Base-by-base conservation (phyloP, 2,888 invertebrate species). In the Hanleya hanleyi region DNA sequence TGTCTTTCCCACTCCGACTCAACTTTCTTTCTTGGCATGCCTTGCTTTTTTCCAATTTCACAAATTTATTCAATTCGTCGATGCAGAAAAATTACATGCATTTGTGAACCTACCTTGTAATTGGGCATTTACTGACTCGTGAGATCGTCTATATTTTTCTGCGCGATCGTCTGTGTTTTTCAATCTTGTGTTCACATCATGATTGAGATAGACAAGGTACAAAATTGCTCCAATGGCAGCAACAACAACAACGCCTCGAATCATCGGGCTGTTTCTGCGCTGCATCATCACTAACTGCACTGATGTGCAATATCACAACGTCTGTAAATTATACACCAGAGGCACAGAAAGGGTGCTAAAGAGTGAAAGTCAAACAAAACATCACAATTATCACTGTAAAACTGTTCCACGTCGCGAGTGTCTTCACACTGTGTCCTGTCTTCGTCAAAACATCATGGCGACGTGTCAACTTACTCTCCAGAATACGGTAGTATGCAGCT, bases 61-160 rank as follows among this genome's bases (percentile, higher is more conserved):
- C n/a, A n/a, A n/a, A n/a, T n/a, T n/a, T n/a, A n/a, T n/a, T n/a
- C n/a, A n/a, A n/a, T n/a, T n/a, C n/a, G n/a, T n/a, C n/a, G n/a
- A n/a, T n/a, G n/a, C n/a, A n/a, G n/a, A n/a, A n/a, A n/a, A n/a
- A n/a, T n/a, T n/a, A n/a, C n/a, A n/a, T n/a, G n/a, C n/a, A n/a
- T n/a, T n/a, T 62, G 18, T 5, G 6, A 22, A 26, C 29, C n/a
- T 64, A 76, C 76, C 76, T 72, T 76, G 76, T 68, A 73, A 38
- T 62, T 76, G 76, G 69, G 76, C 76, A 15, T 70, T 70, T 12
- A 76, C 32, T 4, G 76, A 76, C 33, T 76, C 76, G 37, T 76
- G 73, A 51, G 73, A 73, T 57, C 73, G 76, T 64, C 71, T 65
- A 12, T 67, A 66, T 50, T 69, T 33, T 4, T 76, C 76, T 32